Conservation (phyloP, 1,140 invertebrate species). For the Atta cephalotes region DNA sequence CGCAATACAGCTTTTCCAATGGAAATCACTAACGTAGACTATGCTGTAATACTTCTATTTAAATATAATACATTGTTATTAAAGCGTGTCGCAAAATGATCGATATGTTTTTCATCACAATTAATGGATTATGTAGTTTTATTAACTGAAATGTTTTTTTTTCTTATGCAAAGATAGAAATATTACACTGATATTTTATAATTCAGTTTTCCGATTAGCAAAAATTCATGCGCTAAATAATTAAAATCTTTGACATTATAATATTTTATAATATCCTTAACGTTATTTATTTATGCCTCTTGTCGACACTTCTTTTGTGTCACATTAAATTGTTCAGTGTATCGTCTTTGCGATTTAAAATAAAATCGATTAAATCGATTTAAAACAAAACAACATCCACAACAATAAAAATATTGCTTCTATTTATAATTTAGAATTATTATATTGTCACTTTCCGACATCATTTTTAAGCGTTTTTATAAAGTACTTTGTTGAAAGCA, state of each 20-base stretch:
- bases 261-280: not conserved
- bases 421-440: not conserved
- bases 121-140: constrained; percentile 21
- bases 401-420: not conserved
- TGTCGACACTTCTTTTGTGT: not conserved
- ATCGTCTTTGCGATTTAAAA: not conserved
- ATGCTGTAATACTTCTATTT: not conserved
- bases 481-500: not conserved
- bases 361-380: not conserved
- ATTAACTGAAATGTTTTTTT: not conserved
- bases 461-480: not conserved
- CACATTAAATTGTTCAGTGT: not conserved
- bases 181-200: not conserved
- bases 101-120: constrained; percentile 8
- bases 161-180: not conserved
- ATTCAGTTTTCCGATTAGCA: not conserved
- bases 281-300: not conserved
- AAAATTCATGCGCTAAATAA: not conserved
- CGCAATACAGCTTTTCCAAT: not conserved
- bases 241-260: not conserved
- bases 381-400: not conserved
- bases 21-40: not conserved
- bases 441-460: not conserved
- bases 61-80: not conserved
- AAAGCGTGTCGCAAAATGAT: not conserved